Evolutionary conservation across 2,888 invertebrate species (phyloP).

Genomic region (Pollenia griseotomentosa): DNA sequence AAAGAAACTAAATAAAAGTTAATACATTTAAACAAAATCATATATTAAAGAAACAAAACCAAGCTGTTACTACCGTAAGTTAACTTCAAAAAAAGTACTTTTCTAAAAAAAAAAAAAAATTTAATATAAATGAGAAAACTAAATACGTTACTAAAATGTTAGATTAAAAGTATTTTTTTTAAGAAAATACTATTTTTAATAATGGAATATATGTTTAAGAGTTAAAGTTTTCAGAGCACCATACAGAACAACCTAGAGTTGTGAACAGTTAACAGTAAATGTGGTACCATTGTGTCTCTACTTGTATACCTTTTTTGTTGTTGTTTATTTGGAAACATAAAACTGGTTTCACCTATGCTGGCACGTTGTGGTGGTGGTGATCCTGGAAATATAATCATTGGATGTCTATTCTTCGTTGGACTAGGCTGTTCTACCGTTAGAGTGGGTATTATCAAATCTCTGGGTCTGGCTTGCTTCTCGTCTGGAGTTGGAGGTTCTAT

Average conservation of each 20-base stretch:
- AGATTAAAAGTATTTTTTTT: background rate
- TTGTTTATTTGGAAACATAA: conserved; percentile 82
- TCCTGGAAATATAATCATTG: conserved; percentile 85
- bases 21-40: conserved; percentile 22
- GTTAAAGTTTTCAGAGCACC: conserved; percentile 25
- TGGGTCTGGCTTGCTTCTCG: conserved; percentile 82
- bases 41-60: background rate
- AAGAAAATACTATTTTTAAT: background rate
- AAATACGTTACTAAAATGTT: background rate
- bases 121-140: background rate
- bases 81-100: background rate
- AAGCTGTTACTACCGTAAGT: conserved; percentile 32
- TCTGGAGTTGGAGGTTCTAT: conserved; percentile 80
- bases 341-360: conserved; percentile 82
- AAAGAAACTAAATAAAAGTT: conserved; percentile 33
- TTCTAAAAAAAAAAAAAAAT: conserved; percentile 19
- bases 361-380: conserved; percentile 86
- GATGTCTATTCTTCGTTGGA: conserved; percentile 86
- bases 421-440: conserved; percentile 89
- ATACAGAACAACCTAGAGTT: conserved; percentile 70
- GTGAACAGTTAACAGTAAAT: conserved; percentile 57
- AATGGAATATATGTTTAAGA: background rate
- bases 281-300: conserved; percentile 74
- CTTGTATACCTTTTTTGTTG: conserved; percentile 84
- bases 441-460: conserved; percentile 87